These are phyloP conservation scores for Diploscapter pachys DNA, from an alignment of 1,140 invertebrate genomes.

Conservation along the genomic window DNA sequence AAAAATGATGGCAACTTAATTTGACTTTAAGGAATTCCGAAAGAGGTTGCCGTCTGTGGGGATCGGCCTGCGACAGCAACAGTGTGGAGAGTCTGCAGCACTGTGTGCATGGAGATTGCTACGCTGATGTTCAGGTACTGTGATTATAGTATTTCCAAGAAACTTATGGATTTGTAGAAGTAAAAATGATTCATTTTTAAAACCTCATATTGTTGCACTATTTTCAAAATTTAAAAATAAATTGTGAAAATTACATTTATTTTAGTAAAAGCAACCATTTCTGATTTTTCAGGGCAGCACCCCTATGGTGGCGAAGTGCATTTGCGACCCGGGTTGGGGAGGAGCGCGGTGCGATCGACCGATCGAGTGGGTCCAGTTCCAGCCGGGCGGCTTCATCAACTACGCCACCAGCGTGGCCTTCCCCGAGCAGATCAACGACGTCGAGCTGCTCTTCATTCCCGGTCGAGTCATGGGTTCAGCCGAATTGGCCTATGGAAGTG, in stretches of 20 bases:
- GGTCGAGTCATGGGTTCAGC: conserved; percentile 32
- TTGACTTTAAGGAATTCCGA: conserved; percentile 32
- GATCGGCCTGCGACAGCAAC: conserved; percentile 41
- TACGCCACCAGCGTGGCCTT: conserved; percentile 7
- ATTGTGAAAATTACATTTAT: too few relatives aligned
- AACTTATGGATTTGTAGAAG: too few relatives aligned
- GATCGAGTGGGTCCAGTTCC: conserved; percentile 53
- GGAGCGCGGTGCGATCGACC: conserved; percentile 47
- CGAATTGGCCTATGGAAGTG: conserved; percentile 19
- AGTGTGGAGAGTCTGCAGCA: conserved; percentile 27
- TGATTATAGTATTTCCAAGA: background rate
- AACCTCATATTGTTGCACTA: too few relatives aligned
- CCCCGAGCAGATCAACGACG: conserved; percentile 16
- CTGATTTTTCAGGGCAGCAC: background rate
- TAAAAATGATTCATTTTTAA: too few relatives aligned
- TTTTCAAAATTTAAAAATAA: too few relatives aligned
- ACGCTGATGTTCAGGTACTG: conserved; percentile 37
- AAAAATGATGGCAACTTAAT: background rate
- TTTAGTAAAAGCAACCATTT: too few relatives aligned
- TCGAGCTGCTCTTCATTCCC: conserved; percentile 39
- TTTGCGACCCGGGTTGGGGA: conserved; percentile 51
- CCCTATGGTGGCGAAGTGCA: conserved; percentile 45
- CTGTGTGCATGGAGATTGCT: conserved; percentile 55
- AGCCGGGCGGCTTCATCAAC: conserved; percentile 40
- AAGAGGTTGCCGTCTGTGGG: conserved; percentile 47